These are phyloP conservation scores for Pentalonia nigronervosa DNA, from an alignment of 1,140 invertebrate genomes.

Conservation along the genomic window DNA sequence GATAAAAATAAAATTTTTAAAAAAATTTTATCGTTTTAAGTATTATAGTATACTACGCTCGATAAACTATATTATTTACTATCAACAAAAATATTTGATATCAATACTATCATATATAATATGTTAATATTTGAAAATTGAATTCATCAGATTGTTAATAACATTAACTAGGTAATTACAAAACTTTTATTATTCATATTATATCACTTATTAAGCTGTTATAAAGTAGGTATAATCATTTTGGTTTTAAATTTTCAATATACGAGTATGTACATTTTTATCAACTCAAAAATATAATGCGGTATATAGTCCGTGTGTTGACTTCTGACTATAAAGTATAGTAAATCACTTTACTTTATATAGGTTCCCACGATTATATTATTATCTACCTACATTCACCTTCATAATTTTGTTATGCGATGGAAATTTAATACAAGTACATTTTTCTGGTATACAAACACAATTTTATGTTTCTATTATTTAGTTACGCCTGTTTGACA, in stretches of 20 bases:
- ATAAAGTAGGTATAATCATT: neutral
- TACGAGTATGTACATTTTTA: neutral
- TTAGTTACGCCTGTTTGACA: conserved; percentile 19
- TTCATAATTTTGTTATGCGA: conserved; percentile 24
- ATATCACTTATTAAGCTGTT: neutral
- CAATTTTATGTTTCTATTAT: conserved; percentile 26
- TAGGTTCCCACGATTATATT: conserved; percentile 32
- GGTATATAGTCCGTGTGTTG: neutral
- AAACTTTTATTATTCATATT: neutral
- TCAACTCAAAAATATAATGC: neutral
- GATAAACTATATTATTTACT: no score
- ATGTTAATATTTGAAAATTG: neutral
- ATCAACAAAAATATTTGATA: neutral
- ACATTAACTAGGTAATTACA: neutral
- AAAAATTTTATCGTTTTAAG: no score
- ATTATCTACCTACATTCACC: conserved; percentile 29
- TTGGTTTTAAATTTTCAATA: neutral
- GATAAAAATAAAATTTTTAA: no score
- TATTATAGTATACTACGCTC: no score
- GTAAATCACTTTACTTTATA: neutral
- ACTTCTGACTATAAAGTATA: neutral
- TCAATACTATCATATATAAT: neutral
- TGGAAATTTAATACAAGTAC: neutral
- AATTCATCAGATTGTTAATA: neutral
- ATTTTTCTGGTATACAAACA: conserved; percentile 29